phyloP scores from a whole-genome alignment of 2,888 invertebrate species.

The Eretmocerus hayati region DNA sequence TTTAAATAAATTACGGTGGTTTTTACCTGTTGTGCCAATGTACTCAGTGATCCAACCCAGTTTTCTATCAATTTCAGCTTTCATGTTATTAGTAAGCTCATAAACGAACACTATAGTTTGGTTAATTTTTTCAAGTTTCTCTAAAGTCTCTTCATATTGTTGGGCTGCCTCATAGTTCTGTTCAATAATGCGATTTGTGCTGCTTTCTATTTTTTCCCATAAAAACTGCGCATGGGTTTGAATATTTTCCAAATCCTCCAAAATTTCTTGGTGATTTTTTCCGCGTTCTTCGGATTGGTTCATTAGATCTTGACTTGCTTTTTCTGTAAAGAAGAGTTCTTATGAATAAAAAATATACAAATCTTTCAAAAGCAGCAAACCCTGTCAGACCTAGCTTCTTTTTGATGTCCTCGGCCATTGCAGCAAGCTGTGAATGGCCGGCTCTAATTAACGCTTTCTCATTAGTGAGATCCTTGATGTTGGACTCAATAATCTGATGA shows the following conservation, averaged over 20 bases:
- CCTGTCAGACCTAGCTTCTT: slow-evolving; percentile 53
- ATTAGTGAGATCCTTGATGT: slow-evolving; percentile 52
- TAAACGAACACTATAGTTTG: slow-evolving; percentile 47
- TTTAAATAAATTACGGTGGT: not conserved
- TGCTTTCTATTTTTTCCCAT: slow-evolving; percentile 51
- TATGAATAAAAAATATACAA: not conserved
- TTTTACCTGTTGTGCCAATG: slow-evolving; percentile 38
- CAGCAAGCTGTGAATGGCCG: slow-evolving; percentile 52
- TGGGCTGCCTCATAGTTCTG: slow-evolving; percentile 48
- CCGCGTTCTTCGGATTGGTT: slow-evolving; percentile 49
- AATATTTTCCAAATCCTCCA: slow-evolving; percentile 51
- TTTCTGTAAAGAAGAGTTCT: slow-evolving; percentile 38
- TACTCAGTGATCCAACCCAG: slow-evolving; percentile 41
- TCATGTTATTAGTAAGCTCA: slow-evolving; percentile 38
- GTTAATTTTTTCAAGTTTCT: slow-evolving; percentile 51
- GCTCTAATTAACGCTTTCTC: slow-evolving; percentile 56
- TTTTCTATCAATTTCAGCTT: slow-evolving; percentile 38
- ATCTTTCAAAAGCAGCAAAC: slow-evolving; percentile 5
- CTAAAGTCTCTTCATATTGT: slow-evolving; percentile 50
- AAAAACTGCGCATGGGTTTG: slow-evolving; percentile 52
- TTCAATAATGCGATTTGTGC: slow-evolving; percentile 43
- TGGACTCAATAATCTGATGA: slow-evolving; percentile 50
- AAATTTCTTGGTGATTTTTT: slow-evolving; percentile 51
- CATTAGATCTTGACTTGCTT: slow-evolving; percentile 49
- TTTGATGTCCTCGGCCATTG: slow-evolving; percentile 53